Conservation (phyloP, 2,888 invertebrate species). For the Diaprepes abbreviatus region DNA sequence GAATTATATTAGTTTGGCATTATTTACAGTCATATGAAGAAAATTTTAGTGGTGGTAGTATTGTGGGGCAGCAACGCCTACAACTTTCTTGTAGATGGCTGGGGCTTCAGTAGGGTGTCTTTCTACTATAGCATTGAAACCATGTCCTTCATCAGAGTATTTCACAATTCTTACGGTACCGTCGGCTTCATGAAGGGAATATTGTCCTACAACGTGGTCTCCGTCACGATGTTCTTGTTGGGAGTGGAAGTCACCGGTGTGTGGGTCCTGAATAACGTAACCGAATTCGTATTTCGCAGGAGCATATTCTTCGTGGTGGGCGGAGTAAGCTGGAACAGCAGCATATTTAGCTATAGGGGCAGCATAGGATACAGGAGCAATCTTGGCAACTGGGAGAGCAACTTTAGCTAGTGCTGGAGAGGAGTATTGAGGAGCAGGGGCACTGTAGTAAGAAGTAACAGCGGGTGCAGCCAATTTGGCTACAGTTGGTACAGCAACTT, state of each 20-base stretch:
- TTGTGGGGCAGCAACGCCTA: constrained; percentile 30
- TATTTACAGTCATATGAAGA: no score
- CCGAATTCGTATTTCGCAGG: constrained; percentile 73
- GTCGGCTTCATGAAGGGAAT: constrained; percentile 72
- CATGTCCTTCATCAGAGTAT: constrained; percentile 63
- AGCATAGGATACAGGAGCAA: no score
- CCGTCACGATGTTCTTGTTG: constrained; percentile 72
- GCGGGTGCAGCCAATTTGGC: constrained; percentile 28
- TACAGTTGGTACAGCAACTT: no score
- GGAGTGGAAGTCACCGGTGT: constrained; percentile 72
- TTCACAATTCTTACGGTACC: constrained; percentile 72
- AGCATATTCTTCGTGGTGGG: constrained; percentile 53
- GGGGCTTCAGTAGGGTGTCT: constrained; percentile 39
- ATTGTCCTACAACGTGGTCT: constrained; percentile 70
- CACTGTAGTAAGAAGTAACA: constrained; percentile 26
- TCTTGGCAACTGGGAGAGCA: constrained; percentile 34
- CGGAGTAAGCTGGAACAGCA: constrained; percentile 12
- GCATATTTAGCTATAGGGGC: constrained; percentile 44
- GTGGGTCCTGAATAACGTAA: constrained; percentile 55
- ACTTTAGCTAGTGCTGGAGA: constrained; percentile 42
- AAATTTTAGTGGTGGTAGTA: constrained; percentile 9
- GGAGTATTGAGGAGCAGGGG: constrained; percentile 25
- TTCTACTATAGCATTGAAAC: constrained; percentile 66
- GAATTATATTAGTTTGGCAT: no score
- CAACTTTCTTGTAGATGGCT: constrained; percentile 39